These are phyloP conservation scores for Pangasius larnaudii DNA, from an alignment of 2,797 vertebrate species.

Conservation along the genomic window DNA sequence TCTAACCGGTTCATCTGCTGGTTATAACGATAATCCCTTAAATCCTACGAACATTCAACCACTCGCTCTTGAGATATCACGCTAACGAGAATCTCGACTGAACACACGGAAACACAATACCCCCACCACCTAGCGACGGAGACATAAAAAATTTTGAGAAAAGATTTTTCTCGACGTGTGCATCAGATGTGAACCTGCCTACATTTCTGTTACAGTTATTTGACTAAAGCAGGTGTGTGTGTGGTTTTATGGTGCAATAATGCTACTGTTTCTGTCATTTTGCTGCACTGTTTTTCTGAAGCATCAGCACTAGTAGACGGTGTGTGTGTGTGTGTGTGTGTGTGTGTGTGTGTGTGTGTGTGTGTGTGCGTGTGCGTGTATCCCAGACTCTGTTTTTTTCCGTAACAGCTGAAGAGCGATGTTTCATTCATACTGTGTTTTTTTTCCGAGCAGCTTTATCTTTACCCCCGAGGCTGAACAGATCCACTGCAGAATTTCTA, in stretches of 20 bases:
- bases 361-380: neutral
- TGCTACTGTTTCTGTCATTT: neutral
- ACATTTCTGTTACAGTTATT: neutral
- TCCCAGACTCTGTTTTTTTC: neutral
- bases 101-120: neutral
- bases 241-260: neutral
- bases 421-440: neutral
- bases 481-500: neutral
- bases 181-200: neutral
- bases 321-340: neutral
- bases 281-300: neutral
- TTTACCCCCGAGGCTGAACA: neutral
- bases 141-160: neutral
- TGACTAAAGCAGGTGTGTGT: neutral
- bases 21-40: neutral
- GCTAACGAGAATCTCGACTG: neutral
- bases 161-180: neutral
- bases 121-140: too few species aligned
- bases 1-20: neutral
- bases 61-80: neutral
- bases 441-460: neutral
- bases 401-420: neutral
- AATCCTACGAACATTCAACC: neutral
- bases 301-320: neutral
- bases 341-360: neutral